Evolutionary conservation across 2,888 invertebrate genomes (phyloP).

Genomic region (Yponomeuta evonymella): DNA sequence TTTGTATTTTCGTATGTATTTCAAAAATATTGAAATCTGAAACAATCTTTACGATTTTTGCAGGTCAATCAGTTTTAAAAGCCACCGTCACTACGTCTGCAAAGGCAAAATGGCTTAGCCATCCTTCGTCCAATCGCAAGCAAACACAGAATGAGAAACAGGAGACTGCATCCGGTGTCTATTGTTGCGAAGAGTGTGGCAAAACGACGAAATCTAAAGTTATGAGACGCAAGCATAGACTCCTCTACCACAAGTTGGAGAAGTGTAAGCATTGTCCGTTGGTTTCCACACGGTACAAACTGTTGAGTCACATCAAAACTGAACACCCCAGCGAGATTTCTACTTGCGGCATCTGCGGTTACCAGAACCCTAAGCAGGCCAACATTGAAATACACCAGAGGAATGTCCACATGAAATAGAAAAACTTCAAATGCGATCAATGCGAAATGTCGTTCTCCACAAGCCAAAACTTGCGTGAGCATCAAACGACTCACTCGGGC

Average conservation of each 20-base stretch:
- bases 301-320: constrained; percentile 20
- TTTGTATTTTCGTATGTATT: no score
- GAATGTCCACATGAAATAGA: constrained; percentile 34
- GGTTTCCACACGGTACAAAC: background rate
- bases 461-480: constrained; percentile 29
- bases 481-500: constrained; percentile 32
- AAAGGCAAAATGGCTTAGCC: background rate
- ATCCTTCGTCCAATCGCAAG: no score
- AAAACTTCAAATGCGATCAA: constrained; percentile 27
- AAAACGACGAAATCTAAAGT: background rate
- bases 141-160: background rate
- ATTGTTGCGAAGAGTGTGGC: background rate
- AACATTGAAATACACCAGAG: constrained; percentile 30
- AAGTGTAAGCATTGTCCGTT: constrained; percentile 21
- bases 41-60: no score
- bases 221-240: background rate
- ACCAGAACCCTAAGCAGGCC: constrained; percentile 25
- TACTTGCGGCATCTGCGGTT: constrained; percentile 33
- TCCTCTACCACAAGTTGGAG: constrained; percentile 4
- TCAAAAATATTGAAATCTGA: no score
- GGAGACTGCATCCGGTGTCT: background rate
- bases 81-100: no score
- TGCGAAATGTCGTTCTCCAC: constrained; percentile 36
- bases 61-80: no score
- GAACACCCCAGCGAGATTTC: constrained; percentile 28